Base-by-base conservation (phyloP, 1,140 invertebrate genomes). In the Hydropsyche tenuis region DNA sequence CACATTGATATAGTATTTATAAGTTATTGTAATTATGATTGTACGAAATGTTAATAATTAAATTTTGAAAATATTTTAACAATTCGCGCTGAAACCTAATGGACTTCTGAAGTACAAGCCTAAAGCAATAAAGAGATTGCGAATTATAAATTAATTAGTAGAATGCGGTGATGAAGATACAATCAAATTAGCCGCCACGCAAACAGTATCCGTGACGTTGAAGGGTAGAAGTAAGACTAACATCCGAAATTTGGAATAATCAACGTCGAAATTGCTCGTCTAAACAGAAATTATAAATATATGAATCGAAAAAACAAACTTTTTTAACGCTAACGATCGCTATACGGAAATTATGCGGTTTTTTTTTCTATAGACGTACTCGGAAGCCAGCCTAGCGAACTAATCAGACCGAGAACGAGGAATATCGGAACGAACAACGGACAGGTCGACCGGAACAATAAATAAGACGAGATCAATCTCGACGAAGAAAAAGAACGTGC, bases 341-440 rank as follows among this genome's bases (percentile, higher is more conserved):
- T 37, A 37, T 37, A 37, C 30, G 30, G 48, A 53, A 53, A 53
- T 53, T 53, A 18, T 53, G 7, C 1, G 48, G 18, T 18, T 18
- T 53, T 46, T n/a, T 12, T 53, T 18, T 18, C 46, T 14, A 48
- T 14, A 4, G 46, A 18, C 48, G 48, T 16, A 53, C 48, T 18
- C 16, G 48, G 30, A 37, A 37, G 30, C 9, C 9, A 9, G 30
- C 9, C 3, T 18, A 18, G 7, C 48, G 45, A 43, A 46, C 64
- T 16, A 69, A 69, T 69, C 66, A 69, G 66, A 69, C 66, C 66
- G 66, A 48, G 66, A 53, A 69, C 20, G 16, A 69, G 12, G 63
- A 42, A 45, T 43, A 69, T 69, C 46, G 46, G 66, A 69, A 20
- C 18, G 45, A 51, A 3, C 42, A 27, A 37, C 6, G 46, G n/a